These are phyloP conservation scores for Aspidapion aeneum DNA, from an alignment of 2,888 invertebrate species.

Conservation along the genomic window DNA sequence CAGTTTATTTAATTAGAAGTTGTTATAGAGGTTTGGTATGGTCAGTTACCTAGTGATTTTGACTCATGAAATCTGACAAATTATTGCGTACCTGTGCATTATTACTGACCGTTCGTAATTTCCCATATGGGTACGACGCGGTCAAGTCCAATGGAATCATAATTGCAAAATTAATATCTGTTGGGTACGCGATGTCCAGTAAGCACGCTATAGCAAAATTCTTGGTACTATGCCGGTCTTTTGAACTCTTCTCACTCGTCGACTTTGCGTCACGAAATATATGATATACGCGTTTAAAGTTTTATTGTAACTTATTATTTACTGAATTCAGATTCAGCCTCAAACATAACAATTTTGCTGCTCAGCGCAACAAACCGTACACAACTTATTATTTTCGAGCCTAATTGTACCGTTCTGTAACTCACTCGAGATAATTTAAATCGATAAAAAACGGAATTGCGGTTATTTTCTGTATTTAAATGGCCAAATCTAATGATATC, in stretches of 20 bases:
- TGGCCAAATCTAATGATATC: background rate
- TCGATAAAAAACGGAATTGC: background rate
- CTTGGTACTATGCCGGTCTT: background rate
- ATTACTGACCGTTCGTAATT: conserved; percentile 26
- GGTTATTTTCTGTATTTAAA: background rate
- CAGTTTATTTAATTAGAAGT: background rate
- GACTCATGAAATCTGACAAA: conserved; percentile 26
- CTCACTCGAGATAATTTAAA: background rate
- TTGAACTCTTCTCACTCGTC: background rate
- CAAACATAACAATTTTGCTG: background rate
- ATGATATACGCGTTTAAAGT: background rate
- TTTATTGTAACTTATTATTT: background rate
- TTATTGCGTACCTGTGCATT: conserved; percentile 26
- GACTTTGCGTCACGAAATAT: background rate
- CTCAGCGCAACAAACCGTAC: background rate
- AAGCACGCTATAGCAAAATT: background rate
- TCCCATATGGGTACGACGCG: conserved; percentile 20
- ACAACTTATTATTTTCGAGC: background rate
- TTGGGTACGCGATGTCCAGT: background rate
- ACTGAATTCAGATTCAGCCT: background rate
- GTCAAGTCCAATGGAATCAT: conserved; percentile 18
- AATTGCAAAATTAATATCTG: conserved; percentile 23
- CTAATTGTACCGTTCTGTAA: background rate
- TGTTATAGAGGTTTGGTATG: conserved; percentile 30
- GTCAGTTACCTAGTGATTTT: conserved; percentile 35